Base-by-base conservation (phyloP, 2,888 invertebrate species). In the Scelioninae gen. 1 region DNA sequence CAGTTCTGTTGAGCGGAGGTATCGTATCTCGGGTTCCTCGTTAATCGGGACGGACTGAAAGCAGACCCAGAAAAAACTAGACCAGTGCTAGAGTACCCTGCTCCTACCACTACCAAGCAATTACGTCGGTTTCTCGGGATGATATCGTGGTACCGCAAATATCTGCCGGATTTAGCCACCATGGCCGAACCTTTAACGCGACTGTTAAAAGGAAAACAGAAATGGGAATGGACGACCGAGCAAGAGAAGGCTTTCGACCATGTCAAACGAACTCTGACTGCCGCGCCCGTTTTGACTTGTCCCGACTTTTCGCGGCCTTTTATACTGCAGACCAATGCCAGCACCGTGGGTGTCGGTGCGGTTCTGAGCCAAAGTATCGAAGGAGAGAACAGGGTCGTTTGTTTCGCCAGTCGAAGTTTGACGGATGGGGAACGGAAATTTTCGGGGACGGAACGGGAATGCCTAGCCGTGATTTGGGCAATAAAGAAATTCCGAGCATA, bases 71-170 rank as follows among this genome's bases (percentile, higher is more conserved):
- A 47, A 1, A 47, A 47, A 11, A 47, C n/a, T n/a, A 15, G 9
- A 15, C 45, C 45, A 6, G 13, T 47, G 6, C n/a, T 15, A 2
- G 45, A 15, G 2, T 47, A 47, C 9, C 45, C 10, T 11, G 7
- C 45, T 13, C 45, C 45, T 1, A 47, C 6, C 8, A 47, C 8
- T 1, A 5, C 9, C 5, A 13, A n/a, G 5, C 45, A 47, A 15
- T 11, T 47, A 2, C 45, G 45, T 13, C n/a, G 45, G 0, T 47
- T 47, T 6, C 13, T 10, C 11, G 45, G 45, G 5, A 47, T 47
- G 45, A 2, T 47, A n/a, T 56, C 56, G 32, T 56, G 56, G 56
- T 56, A 56, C 15, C 31, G 34, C 1, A 11, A 15, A 8, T 56
- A 13, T 32, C 2, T 56, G 1, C 56, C 56, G n/a, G 34, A 56